These are phyloP conservation scores for Aphis craccivora DNA, from an alignment of 1,140 invertebrate genomes.

Conservation along the genomic window DNA sequence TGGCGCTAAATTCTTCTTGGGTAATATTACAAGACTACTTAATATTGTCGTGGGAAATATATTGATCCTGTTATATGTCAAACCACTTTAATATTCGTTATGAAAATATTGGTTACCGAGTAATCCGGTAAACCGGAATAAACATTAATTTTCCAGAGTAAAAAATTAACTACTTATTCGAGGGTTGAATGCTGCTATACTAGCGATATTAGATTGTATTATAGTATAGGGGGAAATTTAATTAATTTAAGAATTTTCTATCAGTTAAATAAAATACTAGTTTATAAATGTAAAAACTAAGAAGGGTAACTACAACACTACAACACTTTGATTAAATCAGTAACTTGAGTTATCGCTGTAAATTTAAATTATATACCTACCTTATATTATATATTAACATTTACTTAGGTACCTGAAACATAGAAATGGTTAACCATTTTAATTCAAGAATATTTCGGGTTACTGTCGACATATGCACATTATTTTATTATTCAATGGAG, in stretches of 20 bases:
- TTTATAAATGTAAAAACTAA: too few relatives aligned
- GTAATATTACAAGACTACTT: slow-evolving; percentile 63
- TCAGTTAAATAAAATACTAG: neutral
- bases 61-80: neutral
- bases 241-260: neutral
- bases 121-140: neutral
- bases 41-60: neutral
- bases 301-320: neutral
- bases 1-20: slow-evolving; percentile 77
- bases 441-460: too few relatives aligned
- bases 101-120: neutral
- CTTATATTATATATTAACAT: too few relatives aligned
- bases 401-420: too few relatives aligned
- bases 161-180: neutral
- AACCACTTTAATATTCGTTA: neutral
- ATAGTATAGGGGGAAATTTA: too few relatives aligned
- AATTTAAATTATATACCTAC: too few relatives aligned
- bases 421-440: too few relatives aligned
- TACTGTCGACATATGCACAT: too few relatives aligned
- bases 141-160: neutral
- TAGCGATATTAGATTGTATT: too few relatives aligned
- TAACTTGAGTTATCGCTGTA: too few relatives aligned
- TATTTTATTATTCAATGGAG: neutral
- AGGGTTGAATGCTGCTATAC: too few relatives aligned
- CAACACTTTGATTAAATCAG: too few relatives aligned